These are phyloP conservation scores for Myiozetetes cayanensis DNA, from an alignment of 2,113 vertebrate species.

Conservation along the genomic window DNA sequence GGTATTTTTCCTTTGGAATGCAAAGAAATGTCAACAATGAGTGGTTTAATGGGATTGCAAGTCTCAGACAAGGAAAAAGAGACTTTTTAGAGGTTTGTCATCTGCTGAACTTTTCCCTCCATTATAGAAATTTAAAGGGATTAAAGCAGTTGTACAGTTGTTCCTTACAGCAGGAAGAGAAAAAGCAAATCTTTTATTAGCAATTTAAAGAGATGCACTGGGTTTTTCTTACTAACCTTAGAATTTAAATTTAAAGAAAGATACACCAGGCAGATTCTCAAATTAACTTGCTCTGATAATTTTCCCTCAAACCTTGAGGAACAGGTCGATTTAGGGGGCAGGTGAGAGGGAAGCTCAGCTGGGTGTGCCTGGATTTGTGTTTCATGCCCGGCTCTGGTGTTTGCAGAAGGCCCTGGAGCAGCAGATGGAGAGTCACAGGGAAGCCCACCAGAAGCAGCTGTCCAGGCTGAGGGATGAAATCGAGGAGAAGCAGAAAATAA, in stretches of 20 bases:
- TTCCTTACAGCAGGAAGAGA: neutral
- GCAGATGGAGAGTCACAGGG: constrained; percentile 90
- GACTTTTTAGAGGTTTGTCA: neutral
- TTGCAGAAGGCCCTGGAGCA: constrained; percentile 85
- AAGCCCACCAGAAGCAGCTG: constrained; percentile 90
- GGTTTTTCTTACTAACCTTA: neutral
- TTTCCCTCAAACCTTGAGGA: neutral
- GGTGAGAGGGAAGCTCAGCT: neutral
- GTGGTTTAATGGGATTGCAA: neutral
- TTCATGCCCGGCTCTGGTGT: neutral
- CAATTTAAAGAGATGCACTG: neutral
- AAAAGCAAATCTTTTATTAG: neutral
- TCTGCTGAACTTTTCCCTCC: neutral
- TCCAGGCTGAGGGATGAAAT: constrained; percentile 88
- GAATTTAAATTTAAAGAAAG: neutral
- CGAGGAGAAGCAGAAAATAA: constrained; percentile 89
- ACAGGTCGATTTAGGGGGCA: neutral
- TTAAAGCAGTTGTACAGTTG: neutral
- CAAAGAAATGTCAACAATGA: neutral
- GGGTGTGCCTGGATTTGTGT: rapidly evolving
- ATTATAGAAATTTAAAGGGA: neutral
- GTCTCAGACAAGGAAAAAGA: neutral
- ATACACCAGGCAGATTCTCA: neutral
- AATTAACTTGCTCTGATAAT: neutral
- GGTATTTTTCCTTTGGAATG: neutral